A percentile compares a stretch with the other conserved stretches of the same genome.
These are phyloP conservation scores for Drosophila bocki DNA, from an alignment of 1,140 invertebrate genomes.

Conservation along the genomic window DNA sequence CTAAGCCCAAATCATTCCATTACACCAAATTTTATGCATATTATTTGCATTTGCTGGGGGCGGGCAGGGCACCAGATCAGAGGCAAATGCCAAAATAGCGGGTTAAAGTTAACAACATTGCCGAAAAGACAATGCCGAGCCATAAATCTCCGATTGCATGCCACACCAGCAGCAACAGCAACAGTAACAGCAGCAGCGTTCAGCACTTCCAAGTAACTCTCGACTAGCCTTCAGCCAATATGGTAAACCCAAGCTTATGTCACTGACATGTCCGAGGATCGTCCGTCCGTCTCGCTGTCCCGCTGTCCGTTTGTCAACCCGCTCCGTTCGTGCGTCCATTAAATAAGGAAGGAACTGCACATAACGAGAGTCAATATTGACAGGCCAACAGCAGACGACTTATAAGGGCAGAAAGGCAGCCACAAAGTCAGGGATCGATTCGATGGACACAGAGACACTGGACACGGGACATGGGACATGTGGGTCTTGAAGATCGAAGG, in stretches of 20 bases:
- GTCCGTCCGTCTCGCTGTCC: constrained; percentile 42
- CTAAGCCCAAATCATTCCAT: constrained; percentile 53
- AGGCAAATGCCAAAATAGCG: constrained; percentile 59
- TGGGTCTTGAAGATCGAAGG: constrained; percentile 26
- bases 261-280: constrained; percentile 76
- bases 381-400: constrained; percentile 77
- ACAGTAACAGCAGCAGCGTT: constrained; percentile 20
- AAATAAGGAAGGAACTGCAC: constrained; percentile 83
- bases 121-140: constrained; percentile 77
- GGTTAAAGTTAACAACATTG: constrained; percentile 79
- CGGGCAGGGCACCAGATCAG: constrained; percentile 23
- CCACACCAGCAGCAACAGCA: constrained; percentile 57
- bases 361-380: constrained; percentile 83
- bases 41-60: constrained; percentile 68
- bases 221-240: constrained; percentile 77
- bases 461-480: constrained; percentile 9
- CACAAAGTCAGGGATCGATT: constrained; percentile 51
- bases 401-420: constrained; percentile 74
- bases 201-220: constrained; percentile 80
- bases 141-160: constrained; percentile 82
- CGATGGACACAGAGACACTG: constrained; percentile 18
- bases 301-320: constrained; percentile 64
- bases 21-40: constrained; percentile 69
- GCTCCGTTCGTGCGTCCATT: constrained; percentile 76
- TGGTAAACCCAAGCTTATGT: constrained; percentile 82